phyloP scores from a whole-genome alignment of 2,888 invertebrate genomes.

The Melinopterus prodromus region DNA sequence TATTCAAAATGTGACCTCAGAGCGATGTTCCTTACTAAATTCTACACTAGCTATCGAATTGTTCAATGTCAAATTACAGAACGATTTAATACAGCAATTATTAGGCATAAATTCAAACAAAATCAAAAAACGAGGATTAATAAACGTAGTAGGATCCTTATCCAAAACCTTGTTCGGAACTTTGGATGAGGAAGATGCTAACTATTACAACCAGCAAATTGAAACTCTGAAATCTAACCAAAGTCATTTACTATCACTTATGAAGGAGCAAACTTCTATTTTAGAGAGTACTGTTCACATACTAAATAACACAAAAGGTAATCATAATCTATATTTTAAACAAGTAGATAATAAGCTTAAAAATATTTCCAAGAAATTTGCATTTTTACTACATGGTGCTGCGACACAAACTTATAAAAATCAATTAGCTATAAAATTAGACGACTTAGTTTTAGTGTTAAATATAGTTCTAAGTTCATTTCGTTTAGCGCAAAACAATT shows the following conservation, averaged over 20 bases:
- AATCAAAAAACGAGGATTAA: slow-evolving; percentile 14
- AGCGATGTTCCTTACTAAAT: slow-evolving; percentile 17
- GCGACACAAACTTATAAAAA: slow-evolving; percentile 7
- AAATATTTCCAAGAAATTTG: slow-evolving; percentile 6
- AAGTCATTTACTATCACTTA: slow-evolving; percentile 9
- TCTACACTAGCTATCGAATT: slow-evolving; percentile 12
- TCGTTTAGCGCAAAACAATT: slow-evolving; percentile 13
- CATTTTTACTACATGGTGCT: not conserved
- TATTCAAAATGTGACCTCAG: not conserved
- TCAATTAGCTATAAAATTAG: not conserved
- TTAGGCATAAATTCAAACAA: not conserved
- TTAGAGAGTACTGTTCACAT: slow-evolving; percentile 12
- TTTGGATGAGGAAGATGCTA: slow-evolving; percentile 9
- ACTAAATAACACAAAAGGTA: slow-evolving; percentile 9
- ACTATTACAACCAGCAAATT: slow-evolving; percentile 20
- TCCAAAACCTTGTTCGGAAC: slow-evolving; percentile 19
- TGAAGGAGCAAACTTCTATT: slow-evolving; percentile 18
- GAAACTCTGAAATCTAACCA: slow-evolving; percentile 8
- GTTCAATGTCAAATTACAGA: slow-evolving; percentile 4
- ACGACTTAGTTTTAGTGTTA: slow-evolving; percentile 17
- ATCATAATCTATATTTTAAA: slow-evolving; percentile 9
- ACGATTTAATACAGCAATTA: slow-evolving; percentile 17
- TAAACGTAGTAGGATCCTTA: slow-evolving; percentile 5
- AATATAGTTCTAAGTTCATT: slow-evolving; percentile 11
- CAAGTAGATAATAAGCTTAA: slow-evolving; percentile 10